phyloP scores from a whole-genome alignment of 92 coral and sea anemone species.

The Epizoanthus ramosus region DNA sequence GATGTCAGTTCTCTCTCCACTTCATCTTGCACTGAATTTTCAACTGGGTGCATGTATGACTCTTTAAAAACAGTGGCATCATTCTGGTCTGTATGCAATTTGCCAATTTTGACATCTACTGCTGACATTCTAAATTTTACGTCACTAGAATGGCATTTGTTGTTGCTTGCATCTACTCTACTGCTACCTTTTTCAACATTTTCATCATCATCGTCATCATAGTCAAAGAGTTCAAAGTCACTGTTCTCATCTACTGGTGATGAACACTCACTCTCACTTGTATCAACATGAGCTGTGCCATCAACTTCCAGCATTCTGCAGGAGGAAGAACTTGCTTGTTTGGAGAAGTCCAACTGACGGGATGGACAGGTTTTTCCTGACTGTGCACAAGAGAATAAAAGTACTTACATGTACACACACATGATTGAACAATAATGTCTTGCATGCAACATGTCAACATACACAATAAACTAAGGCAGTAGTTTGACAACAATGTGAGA shows the following conservation, averaged over 20 bases:
- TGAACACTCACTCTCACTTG: no score
- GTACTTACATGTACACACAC: no score
- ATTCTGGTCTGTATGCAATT: not conserved
- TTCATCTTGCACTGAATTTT: not conserved
- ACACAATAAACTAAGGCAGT: no score
- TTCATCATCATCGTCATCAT: not conserved
- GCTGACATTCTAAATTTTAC: not conserved
- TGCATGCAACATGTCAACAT: not conserved
- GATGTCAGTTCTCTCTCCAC: not conserved
- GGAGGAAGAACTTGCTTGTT: not conserved
- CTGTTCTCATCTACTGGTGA: constrained; percentile 4
- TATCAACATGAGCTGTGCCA: not conserved
- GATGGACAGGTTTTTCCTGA: constrained; percentile 3
- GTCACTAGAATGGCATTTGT: not conserved
- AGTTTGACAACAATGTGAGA: no score
- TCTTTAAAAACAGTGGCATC: not conserved
- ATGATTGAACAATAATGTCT: not conserved
- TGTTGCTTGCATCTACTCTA: not conserved
- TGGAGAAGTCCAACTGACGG: constrained; percentile 34
- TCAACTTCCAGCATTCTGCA: not conserved
- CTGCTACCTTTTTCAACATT: not conserved
- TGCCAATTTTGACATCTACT: not conserved
- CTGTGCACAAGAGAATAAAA: constrained; percentile 1
- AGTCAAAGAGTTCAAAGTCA: constrained; percentile 24
- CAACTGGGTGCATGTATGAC: not conserved